Evolutionary conservation across 2,113 vertebrate genomes (phyloP), one percentile per base, ranked within the genome.

Genomic region (Atrichornis clamosus): DNA sequence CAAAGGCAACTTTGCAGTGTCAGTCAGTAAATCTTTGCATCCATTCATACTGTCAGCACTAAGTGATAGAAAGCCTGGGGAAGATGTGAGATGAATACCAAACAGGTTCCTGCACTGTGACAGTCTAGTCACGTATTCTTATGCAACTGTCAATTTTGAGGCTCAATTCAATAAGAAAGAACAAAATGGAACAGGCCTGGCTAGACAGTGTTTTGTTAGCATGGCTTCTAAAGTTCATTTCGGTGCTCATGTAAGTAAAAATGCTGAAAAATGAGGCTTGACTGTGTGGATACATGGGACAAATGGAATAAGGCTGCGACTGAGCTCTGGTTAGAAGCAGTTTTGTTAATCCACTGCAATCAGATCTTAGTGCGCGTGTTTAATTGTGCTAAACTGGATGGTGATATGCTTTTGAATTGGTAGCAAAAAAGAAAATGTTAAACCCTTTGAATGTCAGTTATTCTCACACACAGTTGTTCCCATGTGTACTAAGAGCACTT

Each of bases 1-100:
- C 91, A 94, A 87, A n/a, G 69, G 90, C 50, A 96, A 78, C 79
- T 93, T 93, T 96, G 58, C 93, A 69, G 42, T 91, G 93, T 87
- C 96, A 94, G 86, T 87, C 84, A 70, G 88, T 93, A 93, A 96
- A 92, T 91, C 89, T 95, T 86, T 85, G 62, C 62, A 94, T 73
- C 83, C 95, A 97, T 95, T 96, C 93, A 87, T 59, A 26, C 47
- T 96, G 96, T 93, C 95, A 82, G 84, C 67, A 53, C 24, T 39
- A 94, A 92, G 83, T 93, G 80, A 94, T 84, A 90, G 91, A 95
- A 88, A 94, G 83, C 74, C 60, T 33, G 23, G 19, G 52, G 59
- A 91, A 80, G 70, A 87, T 46, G 79, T 35, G 95, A 93, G 68
- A 15, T 69, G 93, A 89, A 89, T 92, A 84, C 52, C 81, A 92